Evolutionary conservation across 2,797 vertebrate species (phyloP), one percentile per base, ranked within the genome.

Genomic region (Anabacerthia variegaticeps): DNA sequence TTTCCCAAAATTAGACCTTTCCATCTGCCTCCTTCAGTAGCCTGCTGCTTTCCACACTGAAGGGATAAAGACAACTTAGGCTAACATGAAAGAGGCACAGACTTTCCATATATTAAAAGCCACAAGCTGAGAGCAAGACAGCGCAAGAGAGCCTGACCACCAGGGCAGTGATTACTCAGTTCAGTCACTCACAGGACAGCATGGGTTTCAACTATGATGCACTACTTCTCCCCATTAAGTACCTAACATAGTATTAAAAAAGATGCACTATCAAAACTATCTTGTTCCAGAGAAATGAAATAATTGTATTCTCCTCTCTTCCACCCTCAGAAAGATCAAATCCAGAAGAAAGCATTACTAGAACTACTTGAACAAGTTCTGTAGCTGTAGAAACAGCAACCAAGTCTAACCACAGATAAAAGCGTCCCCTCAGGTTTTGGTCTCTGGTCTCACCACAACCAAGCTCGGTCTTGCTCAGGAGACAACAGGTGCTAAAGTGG

Each of bases 171-270:
- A 74, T 71, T 75, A 80, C 34, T 68, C 65, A 74, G 54, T 37
- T 73, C 69, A 72, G 5, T 27, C 39, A 87, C 68, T 32, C 37
- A 63, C 15, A 65, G 54, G 65, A 78, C 44, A 62, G 65, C 23
- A 43, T 0, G 0, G 13, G 17, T 14, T 79, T 73, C n/a, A 71
- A 26, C 32, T 71, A 44, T 9, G 6, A 15, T 3, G n/a, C 32
- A 67, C 2, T 21, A 36, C 28, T 81, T 39, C 13, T 6, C 21
- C 8, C 5, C 2, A 37, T 65, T 21, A 66, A 46, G 36, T 9
- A 61, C 15, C 16, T 61, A 61, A 81, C 20, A 32, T 6, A 37
- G 24, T 23, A 78, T 49, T 58, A 14, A 74, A 68, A 52, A 48
- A 67, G 7, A 83, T 2, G 0, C 8, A 61, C 26, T 39, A 48